Evolutionary conservation across 2,888 invertebrate species (phyloP), one percentile per base, ranked within the genome.

Genomic region (Parasteatoda lunata): DNA sequence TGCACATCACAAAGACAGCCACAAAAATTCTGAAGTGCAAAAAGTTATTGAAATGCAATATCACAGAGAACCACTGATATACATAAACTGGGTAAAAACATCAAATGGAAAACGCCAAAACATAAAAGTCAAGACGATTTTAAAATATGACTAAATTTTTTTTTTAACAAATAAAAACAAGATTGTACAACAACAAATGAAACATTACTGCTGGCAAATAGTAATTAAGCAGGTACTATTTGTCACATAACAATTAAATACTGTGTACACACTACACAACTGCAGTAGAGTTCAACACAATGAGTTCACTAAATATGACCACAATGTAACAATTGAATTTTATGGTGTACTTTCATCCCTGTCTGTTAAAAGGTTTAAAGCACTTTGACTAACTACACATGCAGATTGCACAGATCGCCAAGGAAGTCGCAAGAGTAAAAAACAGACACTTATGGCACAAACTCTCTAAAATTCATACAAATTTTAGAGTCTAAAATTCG

Each of bases 291-390:
- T 76, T 77, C n/a, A 77, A 70, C 9, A 83, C 83, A 70, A 75
- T 82, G 49, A 82, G 30, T 45, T 48, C 77, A 73, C 75, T 30
- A 15, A 68, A 30, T 9, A 76, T 30, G 47, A 47, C 48, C 45
- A 47, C 7, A 47, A 4, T 45, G 3, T 45, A 76, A 66, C 15
- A 9, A 13, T 9, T 59, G 47, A n/a, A 15, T 8, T 65, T 72
- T 77, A 80, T 86, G 80, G 80, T 80, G 85, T 77, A 86, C 65
- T 76, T 86, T 71, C 77, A 71, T 73, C 72, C 8, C 59, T 9
- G 70, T 64, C 52, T 75, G 65, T 48, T 15, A 81, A 15, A 66
- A 68, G 49, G 47, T 6, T 84, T 78, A 30, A 30, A 30, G 30
- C 30, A 30, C 30, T 30, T 30, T 30, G 30, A 30, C 30, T 30